Evolutionary conservation across 2,113 vertebrate species (phyloP), one percentile per base, ranked within the genome.

Genomic region (Oreochromis spilurus): DNA sequence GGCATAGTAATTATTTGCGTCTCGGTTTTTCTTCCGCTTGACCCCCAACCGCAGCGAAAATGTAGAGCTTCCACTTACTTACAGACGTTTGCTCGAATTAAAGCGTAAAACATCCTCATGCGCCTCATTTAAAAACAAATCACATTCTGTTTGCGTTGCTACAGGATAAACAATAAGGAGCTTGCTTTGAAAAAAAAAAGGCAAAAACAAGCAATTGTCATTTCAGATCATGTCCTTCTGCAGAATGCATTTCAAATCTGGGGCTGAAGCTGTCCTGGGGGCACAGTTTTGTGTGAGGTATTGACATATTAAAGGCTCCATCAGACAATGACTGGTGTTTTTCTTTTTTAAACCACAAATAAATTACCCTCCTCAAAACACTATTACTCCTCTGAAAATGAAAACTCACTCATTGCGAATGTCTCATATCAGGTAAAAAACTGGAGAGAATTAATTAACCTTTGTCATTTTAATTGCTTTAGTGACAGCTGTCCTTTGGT

Each of bases 391-490:
- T 84, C 89, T 29, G 91, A 86, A 95, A 95, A 94, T 95, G 92
- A 96, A 94, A 96, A 93, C 90, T 90, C 86, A 77, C 86, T 94
- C 86, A 86, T 91, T 93, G 93, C 89, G 92, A 94, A 89, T 88
- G 89, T 92, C 92, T 95, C 94, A 93, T 95, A 95, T 94, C 93
- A 95, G 93, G 95, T 94, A 93, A 95, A 77, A 94, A 94, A 95
- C 40, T 89, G 90, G 70, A 91, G 89, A 91, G 93, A 96, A 95
- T 96, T 95, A 95, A 96, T 96, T 94, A 96, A 95, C 93, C 95
- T 95, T 95, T 96, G 94, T 96, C 94, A 95, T 96, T 95, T 95
- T 94, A 95, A 95, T 96, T 96, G 95, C 94, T 94, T 96, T 93
- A 92, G 92, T 94, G 94, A 95, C 94, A 94, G 93, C 94, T 94